These are phyloP conservation scores for Drosophila mettleri DNA, from an alignment of 2,888 invertebrate genomes.

Conservation along the genomic window DNA sequence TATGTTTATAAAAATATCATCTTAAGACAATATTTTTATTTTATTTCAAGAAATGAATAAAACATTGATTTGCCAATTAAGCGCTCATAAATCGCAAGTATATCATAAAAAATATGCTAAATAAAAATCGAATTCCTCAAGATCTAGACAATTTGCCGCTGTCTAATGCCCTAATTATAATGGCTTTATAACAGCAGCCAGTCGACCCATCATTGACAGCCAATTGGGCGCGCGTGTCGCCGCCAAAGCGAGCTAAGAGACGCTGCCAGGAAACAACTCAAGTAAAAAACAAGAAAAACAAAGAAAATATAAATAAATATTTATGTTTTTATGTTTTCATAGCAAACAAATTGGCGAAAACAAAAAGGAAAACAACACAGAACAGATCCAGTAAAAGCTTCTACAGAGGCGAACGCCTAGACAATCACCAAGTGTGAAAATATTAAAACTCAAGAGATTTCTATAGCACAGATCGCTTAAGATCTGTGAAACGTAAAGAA, in stretches of 20 bases:
- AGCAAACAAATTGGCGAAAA: slow-evolving; percentile 38
- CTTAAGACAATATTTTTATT: not conserved
- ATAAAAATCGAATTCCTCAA: not conserved
- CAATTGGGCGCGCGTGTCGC: slow-evolving; percentile 56
- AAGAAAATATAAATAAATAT: slow-evolving; percentile 58
- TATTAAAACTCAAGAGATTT: slow-evolving; percentile 36
- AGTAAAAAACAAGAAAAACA: slow-evolving; percentile 22
- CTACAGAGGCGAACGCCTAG: slow-evolving; percentile 39
- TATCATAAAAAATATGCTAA: not conserved
- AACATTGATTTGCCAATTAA: not conserved
- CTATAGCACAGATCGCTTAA: slow-evolving; percentile 5
- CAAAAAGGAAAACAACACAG: slow-evolving; percentile 10
- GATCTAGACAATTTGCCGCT: slow-evolving; percentile 1
- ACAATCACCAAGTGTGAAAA: slow-evolving; percentile 62
- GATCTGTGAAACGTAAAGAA: slow-evolving; percentile 30
- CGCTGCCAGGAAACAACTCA: slow-evolving; percentile 38
- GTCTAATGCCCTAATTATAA: slow-evolving; percentile 12
- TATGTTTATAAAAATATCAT: not conserved
- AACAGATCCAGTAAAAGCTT: slow-evolving; percentile 22
- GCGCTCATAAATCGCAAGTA: not conserved
- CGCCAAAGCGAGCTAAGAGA: slow-evolving; percentile 19
- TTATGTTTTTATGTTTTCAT: slow-evolving; percentile 54
- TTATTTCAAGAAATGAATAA: not conserved
- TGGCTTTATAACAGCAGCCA: not conserved
- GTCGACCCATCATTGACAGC: slow-evolving; percentile 42